These are phyloP conservation scores for Hippoglossus hippoglossus DNA, from an alignment of 2,797 vertebrate genomes.

Conservation along the genomic window DNA sequence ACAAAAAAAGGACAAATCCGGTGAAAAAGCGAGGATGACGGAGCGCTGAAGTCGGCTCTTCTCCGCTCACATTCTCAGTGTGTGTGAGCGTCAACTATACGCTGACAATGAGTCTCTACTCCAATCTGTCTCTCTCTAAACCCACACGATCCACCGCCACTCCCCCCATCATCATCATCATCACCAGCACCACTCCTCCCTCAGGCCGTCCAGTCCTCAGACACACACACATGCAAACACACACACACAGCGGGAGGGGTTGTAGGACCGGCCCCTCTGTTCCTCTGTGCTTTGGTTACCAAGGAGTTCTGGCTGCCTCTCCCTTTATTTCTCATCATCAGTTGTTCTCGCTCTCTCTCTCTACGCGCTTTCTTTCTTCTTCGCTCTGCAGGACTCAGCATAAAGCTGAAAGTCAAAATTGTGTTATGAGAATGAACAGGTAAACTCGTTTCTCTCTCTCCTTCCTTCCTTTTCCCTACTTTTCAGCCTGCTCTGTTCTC, in stretches of 20 bases:
- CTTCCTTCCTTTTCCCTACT: conserved; percentile 5
- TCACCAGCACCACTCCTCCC: conserved; percentile 62
- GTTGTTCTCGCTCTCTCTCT: conserved; percentile 32
- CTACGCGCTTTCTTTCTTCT: conserved; percentile 26
- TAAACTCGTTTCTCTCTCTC: conserved; percentile 7
- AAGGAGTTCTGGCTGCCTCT: conserved; percentile 79
- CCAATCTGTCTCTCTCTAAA: conserved; percentile 63
- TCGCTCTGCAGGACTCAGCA: conserved; percentile 33
- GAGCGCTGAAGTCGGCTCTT: conserved; percentile 26
- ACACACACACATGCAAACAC: conserved; percentile 65
- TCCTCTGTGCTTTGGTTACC: conserved; percentile 83
- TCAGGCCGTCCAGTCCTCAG: conserved; percentile 64
- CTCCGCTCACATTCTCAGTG: conserved; percentile 64
- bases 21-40: conserved; percentile 15
- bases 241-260: conserved; percentile 67
- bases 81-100: conserved; percentile 54
- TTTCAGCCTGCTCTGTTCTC: background rate
- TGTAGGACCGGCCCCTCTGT: conserved; percentile 76
- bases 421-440: conserved; percentile 29
- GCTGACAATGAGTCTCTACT: conserved; percentile 70
- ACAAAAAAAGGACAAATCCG: conserved; percentile 27
- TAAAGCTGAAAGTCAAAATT: conserved; percentile 53
- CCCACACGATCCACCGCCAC: conserved; percentile 59
- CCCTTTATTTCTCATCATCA: conserved; percentile 71
- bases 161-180: conserved; percentile 48